phyloP scores from a whole-genome alignment of 2,113 vertebrate species.

The Cairina moschata region DNA sequence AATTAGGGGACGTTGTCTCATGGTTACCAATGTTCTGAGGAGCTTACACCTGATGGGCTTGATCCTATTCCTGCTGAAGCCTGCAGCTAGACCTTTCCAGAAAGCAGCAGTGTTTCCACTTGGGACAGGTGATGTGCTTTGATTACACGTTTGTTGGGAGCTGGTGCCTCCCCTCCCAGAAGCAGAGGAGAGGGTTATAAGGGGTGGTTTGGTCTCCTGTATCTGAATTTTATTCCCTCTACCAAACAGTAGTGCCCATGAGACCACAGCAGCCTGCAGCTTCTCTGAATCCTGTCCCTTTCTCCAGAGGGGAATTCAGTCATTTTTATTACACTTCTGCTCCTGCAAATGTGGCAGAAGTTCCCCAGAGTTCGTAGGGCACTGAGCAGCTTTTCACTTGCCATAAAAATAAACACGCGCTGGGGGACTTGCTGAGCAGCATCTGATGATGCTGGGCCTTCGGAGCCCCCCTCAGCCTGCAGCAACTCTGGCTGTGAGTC shows the following conservation, averaged over 20 bases:
- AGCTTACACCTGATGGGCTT: background rate
- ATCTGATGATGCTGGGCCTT: background rate
- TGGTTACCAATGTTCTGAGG: background rate
- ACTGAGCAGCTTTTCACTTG: background rate
- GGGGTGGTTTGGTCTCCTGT: background rate
- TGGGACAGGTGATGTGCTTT: background rate
- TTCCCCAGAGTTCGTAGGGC: background rate
- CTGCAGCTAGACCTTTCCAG: background rate
- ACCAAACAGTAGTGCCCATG: background rate
- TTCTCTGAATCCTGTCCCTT: background rate
- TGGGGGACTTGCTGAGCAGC: background rate
- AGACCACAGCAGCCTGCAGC: background rate
- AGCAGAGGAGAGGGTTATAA: background rate
- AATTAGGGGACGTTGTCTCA: background rate
- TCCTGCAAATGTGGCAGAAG: accelerated
- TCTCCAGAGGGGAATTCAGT: background rate
- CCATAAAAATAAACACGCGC: background rate
- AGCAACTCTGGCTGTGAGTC: accelerated
- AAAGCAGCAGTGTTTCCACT: background rate
- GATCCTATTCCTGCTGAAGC: background rate
- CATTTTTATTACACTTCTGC: background rate
- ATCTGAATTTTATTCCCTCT: background rate
- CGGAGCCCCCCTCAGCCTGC: background rate
- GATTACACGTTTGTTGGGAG: background rate
- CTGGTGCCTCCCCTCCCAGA: background rate